Percentiles rank a stretch among this genome's conserved stretches.
Conservation (phyloP, 2,888 invertebrate genomes). For the Polymixis lichenea region DNA sequence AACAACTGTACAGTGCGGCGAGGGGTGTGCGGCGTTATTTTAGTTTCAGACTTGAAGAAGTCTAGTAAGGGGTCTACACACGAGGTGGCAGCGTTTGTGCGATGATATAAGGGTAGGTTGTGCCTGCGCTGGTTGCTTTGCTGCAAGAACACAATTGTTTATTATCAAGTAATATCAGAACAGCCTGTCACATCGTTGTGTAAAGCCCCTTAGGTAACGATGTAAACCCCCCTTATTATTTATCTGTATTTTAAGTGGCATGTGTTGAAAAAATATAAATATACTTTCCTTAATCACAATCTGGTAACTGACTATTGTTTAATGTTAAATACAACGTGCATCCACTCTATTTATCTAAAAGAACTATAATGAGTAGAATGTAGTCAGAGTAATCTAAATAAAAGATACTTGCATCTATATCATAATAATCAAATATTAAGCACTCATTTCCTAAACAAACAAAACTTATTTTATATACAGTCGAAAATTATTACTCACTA, state of each 20-base stretch:
- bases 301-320: conserved; percentile 89
- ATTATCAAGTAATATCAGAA: not conserved
- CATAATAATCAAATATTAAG: conserved; percentile 78
- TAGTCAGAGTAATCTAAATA: conserved; percentile 75
- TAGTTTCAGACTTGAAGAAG: conserved; percentile 23
- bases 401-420: conserved; percentile 71
- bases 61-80: conserved; percentile 24
- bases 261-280: conserved; percentile 88
- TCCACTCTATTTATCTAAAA: conserved; percentile 77
- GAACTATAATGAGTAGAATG: conserved; percentile 74
- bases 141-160: not conserved
- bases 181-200: not conserved
- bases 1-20: conserved; percentile 78
- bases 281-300: conserved; percentile 82
- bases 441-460: conserved; percentile 85
- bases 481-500: conserved; percentile 88
- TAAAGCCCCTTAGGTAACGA: conserved; percentile 23
- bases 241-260: conserved; percentile 64
- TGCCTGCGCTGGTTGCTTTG: conserved; percentile 17
- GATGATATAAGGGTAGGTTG: not conserved
- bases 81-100: conserved; percentile 2
- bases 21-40: conserved; percentile 63
- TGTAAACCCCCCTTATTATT: conserved; percentile 41
- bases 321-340: conserved; percentile 79
- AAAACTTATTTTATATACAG: conserved; percentile 88